Base-by-base conservation (phyloP, 2,888 invertebrate genomes). In the Elegia similella region DNA sequence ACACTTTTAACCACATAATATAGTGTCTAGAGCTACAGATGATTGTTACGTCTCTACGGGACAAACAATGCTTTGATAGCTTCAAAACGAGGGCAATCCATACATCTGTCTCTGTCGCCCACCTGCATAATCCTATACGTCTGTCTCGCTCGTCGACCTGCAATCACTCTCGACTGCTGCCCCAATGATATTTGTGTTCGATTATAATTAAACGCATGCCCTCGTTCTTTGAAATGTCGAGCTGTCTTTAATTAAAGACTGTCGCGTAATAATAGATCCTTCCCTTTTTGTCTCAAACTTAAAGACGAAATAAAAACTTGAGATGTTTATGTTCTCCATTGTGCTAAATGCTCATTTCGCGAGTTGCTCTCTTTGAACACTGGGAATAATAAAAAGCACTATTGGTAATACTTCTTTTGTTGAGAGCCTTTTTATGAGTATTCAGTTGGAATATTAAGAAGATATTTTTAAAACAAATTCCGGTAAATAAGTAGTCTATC, bases 131-230 rank as follows among this genome's bases (percentile, higher is more conserved):
- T 71, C 70, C 70, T 66, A 65, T 66, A 63, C 70, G 69, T 76
- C 74, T 76, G 75, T 66, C 75, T 75, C 70, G 17, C 63, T 66
- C 76, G 65, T 59, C 78, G 80, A 82, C 80, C 84, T 80, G 84
- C 80, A 81, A 84, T 84, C 80, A 78, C 70, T 76, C 80, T 75
- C 80, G 70, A 76, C 81, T 76, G 82, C 78, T 88, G 91, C 72
- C 86, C 90, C 87, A 87, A 90, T 91, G 91, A 91, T 91, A 91
- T 91, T 91, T 91, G 86, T 88, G 86, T 87, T 89, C 80, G 81
- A 86, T 82, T 86, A 86, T 84, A 88, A 86, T 88, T 88, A 88
- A 86, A 86, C 85, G 72, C 75, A 86, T 84, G 91, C 84, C 90
- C 91, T 88, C 86, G 77, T 90, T 88, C 85, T 88, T 85, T 86